Percentiles rank a stretch among this genome's conserved stretches.
phyloP scores from a whole-genome alignment of 2,888 invertebrate genomes.

The Imbricaverruca yamaguchii region DNA sequence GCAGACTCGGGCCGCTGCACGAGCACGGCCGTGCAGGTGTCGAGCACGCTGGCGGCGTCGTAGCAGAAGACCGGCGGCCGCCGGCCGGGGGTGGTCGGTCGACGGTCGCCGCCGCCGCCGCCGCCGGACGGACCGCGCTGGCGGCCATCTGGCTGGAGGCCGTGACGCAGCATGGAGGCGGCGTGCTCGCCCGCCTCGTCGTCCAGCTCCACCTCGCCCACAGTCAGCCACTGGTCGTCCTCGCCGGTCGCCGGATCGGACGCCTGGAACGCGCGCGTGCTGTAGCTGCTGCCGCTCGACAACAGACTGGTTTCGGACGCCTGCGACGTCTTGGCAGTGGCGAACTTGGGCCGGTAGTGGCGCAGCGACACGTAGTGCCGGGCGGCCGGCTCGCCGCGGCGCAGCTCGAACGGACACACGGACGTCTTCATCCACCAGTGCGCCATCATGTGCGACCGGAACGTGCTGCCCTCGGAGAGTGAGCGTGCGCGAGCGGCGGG shows the following conservation, averaged over 20 bases:
- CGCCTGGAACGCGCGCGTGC: neutral
- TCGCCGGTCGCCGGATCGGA: conserved; percentile 7
- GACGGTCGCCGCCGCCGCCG: neutral
- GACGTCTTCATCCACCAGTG: conserved; percentile 91
- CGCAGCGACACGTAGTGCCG: neutral
- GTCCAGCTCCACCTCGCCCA: conserved; percentile 19
- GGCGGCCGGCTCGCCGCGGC: neutral
- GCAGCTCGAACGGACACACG: conserved; percentile 40
- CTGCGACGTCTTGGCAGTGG: neutral
- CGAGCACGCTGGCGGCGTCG: conserved; percentile 13
- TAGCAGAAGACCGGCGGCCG: conserved; percentile 4
- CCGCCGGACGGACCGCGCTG: too few species aligned
- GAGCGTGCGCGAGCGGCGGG: neutral
- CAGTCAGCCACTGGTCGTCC: conserved; percentile 12
- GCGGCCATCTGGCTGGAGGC: neutral
- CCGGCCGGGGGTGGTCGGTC: neutral
- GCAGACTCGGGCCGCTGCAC: too few species aligned
- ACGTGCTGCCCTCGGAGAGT: conserved; percentile 39
- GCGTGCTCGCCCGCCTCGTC: neutral
- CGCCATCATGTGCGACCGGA: conserved; percentile 75
- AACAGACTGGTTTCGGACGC: neutral
- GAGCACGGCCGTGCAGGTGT: neutral
- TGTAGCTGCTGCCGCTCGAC: neutral
- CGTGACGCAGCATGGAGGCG: neutral
- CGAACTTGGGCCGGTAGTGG: neutral